phyloP scores from a whole-genome alignment of 2,888 invertebrate genomes.

The Papilio gigon region DNA sequence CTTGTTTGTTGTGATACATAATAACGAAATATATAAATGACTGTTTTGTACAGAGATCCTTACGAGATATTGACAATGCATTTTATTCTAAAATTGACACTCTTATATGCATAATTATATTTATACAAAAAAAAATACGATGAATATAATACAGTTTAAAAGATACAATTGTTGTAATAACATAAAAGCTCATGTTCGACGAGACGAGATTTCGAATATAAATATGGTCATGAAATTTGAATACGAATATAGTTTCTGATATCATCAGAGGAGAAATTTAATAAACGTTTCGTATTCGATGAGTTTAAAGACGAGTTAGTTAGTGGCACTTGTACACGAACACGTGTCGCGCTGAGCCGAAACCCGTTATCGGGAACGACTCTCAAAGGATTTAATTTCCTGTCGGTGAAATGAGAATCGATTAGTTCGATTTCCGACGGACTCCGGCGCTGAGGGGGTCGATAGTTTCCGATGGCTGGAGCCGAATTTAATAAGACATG shows the following conservation, averaged over 20 bases:
- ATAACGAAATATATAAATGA: not conserved
- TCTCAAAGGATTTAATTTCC: conserved; percentile 83
- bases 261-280: conserved; percentile 50
- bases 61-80: not conserved
- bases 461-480: conserved; percentile 73
- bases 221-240: conserved; percentile 52
- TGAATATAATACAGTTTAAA: not conserved
- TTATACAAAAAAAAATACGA: no score
- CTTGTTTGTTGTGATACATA: not conserved
- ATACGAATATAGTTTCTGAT: conserved; percentile 48
- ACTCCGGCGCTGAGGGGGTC: conserved; percentile 64
- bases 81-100: no score
- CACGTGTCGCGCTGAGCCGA: conserved; percentile 78
- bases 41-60: not conserved
- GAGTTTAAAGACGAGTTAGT: conserved; percentile 52
- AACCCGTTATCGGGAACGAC: conserved; percentile 77
- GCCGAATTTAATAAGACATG: conserved; percentile 70
- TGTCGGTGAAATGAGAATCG: conserved; percentile 80
- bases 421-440: conserved; percentile 81
- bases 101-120: no score
- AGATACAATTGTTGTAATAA: not conserved
- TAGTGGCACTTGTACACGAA: conserved; percentile 56
- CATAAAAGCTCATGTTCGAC: not conserved
- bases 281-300: conserved; percentile 50
- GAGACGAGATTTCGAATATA: conserved; percentile 46